Conservation (phyloP, 2,797 vertebrate species). For the Malurus splendens region DNA sequence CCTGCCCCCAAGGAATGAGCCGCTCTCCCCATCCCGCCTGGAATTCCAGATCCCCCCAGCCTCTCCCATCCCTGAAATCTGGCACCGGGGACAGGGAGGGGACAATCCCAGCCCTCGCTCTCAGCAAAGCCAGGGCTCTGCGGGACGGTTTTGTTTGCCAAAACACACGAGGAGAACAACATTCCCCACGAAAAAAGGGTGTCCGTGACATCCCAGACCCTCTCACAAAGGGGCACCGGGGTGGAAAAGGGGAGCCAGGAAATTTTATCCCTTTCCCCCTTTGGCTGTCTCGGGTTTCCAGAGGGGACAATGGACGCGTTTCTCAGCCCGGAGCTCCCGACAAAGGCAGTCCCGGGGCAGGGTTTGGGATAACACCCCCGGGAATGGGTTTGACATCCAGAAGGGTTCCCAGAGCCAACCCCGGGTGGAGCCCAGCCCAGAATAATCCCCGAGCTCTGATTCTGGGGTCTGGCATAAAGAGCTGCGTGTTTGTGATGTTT, state of each 20-base stretch:
- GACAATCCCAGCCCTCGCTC: background rate
- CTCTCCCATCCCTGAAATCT: background rate
- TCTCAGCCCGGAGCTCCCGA: background rate
- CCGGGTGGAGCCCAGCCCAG: background rate
- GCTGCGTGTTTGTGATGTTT: background rate
- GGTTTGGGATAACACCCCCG: background rate
- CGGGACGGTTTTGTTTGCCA: background rate
- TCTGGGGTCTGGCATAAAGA: background rate
- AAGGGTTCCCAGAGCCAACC: background rate
- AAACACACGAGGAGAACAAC: background rate
- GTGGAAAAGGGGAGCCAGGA: slow-evolving; percentile 17
- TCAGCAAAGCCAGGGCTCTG: background rate
- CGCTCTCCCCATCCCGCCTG: background rate
- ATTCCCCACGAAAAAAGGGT: background rate
- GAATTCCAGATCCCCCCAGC: background rate
- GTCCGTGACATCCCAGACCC: slow-evolving; percentile 17
- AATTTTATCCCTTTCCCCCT: slow-evolving; percentile 25
- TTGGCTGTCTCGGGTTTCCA: background rate
- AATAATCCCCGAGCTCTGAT: background rate
- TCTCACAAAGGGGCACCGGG: slow-evolving; percentile 36
- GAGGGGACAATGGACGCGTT: background rate
- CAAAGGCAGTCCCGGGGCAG: background rate
- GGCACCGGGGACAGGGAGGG: background rate
- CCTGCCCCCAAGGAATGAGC: too few relatives aligned
- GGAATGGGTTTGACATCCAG: background rate